A percentile compares a stretch with the other conserved stretches of the same genome.
phyloP scores from a whole-genome alignment of 2,113 vertebrate species.

The Epinephelus cyanopodus region DNA sequence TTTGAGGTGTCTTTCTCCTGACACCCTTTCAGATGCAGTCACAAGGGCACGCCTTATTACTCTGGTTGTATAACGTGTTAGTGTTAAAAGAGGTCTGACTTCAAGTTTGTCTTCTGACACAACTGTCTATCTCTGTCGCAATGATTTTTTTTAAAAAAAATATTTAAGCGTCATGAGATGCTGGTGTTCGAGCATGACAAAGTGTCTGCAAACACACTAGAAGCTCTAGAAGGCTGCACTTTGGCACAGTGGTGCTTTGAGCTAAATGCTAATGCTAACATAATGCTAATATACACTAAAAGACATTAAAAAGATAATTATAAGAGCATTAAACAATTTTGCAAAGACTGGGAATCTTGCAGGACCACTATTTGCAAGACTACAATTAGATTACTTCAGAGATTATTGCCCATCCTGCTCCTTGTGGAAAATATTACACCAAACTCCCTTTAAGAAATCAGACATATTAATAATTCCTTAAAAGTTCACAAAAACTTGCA shows the following conservation, averaged over 20 bases:
- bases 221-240: neutral
- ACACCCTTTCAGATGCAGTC: neutral
- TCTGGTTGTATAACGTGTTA: neutral
- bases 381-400: too few relatives aligned
- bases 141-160: neutral
- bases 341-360: too few relatives aligned
- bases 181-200: neutral
- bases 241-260: too few relatives aligned
- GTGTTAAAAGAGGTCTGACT: neutral
- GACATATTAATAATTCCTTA: too few relatives aligned
- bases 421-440: too few relatives aligned
- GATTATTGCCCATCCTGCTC: too few relatives aligned
- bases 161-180: neutral
- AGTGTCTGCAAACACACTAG: neutral
- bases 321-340: too few relatives aligned
- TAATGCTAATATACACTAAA: too few relatives aligned
- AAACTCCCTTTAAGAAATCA: too few relatives aligned
- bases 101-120: neutral
- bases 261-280: neutral
- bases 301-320: too few relatives aligned
- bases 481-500: too few relatives aligned
- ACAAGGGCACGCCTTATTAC: neutral
- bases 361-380: too few relatives aligned
- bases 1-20: neutral
- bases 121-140: neutral